These are phyloP conservation scores for Trileptium ribeirensis DNA, from an alignment of 2,888 invertebrate species.

Conservation along the genomic window DNA sequence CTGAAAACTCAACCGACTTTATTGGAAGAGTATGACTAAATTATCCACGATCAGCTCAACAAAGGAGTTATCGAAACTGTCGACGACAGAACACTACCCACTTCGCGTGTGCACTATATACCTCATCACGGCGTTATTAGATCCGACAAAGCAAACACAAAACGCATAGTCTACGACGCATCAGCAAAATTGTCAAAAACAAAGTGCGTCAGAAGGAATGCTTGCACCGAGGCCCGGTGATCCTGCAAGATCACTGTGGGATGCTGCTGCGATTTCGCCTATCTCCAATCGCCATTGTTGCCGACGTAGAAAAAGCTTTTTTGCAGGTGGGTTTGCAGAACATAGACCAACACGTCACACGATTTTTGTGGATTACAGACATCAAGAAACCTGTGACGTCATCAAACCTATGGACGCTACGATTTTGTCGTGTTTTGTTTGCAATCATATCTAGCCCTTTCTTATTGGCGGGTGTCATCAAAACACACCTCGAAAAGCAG, in stretches of 20 bases:
- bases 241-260: neutral
- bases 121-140: neutral
- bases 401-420: constrained; percentile 29
- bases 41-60: constrained; percentile 20
- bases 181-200: neutral
- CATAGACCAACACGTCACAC: constrained; percentile 27
- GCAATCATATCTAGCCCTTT: constrained; percentile 32
- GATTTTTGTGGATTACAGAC: constrained; percentile 4
- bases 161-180: neutral
- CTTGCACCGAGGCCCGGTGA: neutral
- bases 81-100: neutral
- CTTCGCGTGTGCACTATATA: neutral
- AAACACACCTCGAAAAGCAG: constrained; percentile 4
- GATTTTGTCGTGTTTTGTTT: constrained; percentile 36
- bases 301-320: constrained; percentile 40
- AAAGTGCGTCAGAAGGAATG: too few relatives aligned
- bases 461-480: constrained; percentile 29
- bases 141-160: too few relatives aligned
- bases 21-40: constrained; percentile 20
- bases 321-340: constrained; percentile 30
- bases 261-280: neutral
- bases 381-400: neutral
- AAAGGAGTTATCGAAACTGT: constrained; percentile 24
- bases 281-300: neutral
- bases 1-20: neutral